Evolutionary conservation across 2,113 vertebrate genomes (phyloP).

Genomic region (Channa maculata): DNA sequence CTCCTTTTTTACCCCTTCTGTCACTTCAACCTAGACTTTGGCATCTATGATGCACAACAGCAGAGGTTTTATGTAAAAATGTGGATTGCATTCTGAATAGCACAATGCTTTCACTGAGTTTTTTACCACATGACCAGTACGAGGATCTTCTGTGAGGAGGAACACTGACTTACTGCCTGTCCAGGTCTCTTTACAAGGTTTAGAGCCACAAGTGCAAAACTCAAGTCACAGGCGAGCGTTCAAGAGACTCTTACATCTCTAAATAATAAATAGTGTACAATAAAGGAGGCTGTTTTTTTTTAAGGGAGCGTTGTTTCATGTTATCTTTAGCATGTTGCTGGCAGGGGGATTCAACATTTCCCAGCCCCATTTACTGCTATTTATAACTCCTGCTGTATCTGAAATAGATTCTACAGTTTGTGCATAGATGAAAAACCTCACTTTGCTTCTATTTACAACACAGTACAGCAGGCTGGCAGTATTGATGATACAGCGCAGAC

Average conservation of each 20-base stretch:
- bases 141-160: conserved; percentile 43
- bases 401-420: conserved; percentile 64
- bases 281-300: conserved; percentile 64
- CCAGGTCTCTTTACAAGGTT: conserved; percentile 28
- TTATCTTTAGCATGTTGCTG: conserved; percentile 67
- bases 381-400: conserved; percentile 62
- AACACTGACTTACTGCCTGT: conserved; percentile 49
- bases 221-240: conserved; percentile 52
- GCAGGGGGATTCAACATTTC: conserved; percentile 43
- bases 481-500: conserved; percentile 25
- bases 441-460: conserved; percentile 62
- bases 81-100: conserved; percentile 35
- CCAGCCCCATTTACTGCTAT: conserved; percentile 65
- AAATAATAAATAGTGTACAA: conserved; percentile 69
- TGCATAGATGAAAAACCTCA: conserved; percentile 48
- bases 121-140: conserved; percentile 33
- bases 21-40: conserved; percentile 8
- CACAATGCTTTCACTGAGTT: conserved; percentile 31
- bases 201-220: conserved; percentile 56
- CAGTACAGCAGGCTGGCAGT: conserved; percentile 28
- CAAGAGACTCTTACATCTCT: conserved; percentile 52
- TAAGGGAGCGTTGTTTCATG: conserved; percentile 46
- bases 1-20: conserved; percentile 9
- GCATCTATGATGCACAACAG: conserved; percentile 54
- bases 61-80: conserved; percentile 49